Evolutionary conservation across 2,888 invertebrate species (phyloP).

Genomic region (Apodemia mormo): DNA sequence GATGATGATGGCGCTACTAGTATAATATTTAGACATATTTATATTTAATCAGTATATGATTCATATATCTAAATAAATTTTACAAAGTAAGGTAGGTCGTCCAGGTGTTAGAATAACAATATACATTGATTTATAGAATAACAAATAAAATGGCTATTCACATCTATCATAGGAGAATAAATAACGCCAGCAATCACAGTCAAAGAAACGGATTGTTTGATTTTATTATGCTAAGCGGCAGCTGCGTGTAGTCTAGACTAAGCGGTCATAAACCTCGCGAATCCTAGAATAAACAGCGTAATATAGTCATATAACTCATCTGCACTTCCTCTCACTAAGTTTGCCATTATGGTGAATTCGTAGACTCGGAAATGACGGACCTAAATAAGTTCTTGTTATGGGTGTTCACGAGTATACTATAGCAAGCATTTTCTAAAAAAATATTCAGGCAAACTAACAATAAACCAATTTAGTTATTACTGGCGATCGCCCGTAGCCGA

Average conservation of each 20-base stretch:
- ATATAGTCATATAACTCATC: constrained; percentile 39
- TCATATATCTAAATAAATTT: too few species aligned
- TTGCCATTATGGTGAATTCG: constrained; percentile 56
- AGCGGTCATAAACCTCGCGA: constrained; percentile 42
- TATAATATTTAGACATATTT: too few species aligned
- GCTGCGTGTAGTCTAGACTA: constrained; percentile 33
- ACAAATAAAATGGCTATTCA: background rate
- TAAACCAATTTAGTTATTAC: too few species aligned
- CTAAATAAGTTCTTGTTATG: constrained; percentile 53
- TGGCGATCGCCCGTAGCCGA: too few species aligned
- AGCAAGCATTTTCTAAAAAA: background rate
- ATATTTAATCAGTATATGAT: too few species aligned
- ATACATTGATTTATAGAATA: background rate
- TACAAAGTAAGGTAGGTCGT: background rate
- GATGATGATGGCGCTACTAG: too few species aligned
- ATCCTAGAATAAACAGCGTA: constrained; percentile 44
- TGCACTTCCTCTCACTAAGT: constrained; percentile 37
- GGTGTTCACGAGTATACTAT: background rate
- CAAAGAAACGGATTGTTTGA: constrained; percentile 11
- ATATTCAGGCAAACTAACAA: too few species aligned
- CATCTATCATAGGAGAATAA: background rate
- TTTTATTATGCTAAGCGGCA: constrained; percentile 7
- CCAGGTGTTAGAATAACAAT: background rate
- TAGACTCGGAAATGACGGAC: constrained; percentile 46
- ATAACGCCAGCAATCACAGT: background rate